phyloP scores from a whole-genome alignment of 2,888 invertebrate genomes.

The Asteroscopus sphinx region DNA sequence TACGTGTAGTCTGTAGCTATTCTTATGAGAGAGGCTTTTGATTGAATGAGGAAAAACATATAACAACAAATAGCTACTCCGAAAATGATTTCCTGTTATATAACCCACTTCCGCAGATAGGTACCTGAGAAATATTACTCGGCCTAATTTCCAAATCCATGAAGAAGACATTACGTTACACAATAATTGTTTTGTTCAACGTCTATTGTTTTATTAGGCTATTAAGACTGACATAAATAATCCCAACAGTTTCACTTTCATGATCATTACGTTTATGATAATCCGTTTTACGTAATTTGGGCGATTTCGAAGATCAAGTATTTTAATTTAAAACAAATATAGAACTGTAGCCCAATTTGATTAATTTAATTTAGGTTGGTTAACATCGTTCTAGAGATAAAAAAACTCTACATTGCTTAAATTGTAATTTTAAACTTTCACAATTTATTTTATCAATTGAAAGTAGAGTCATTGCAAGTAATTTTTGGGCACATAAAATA shows the following conservation, averaged over 20 bases:
- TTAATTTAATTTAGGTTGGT: no score
- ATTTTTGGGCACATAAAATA: constrained; percentile 38
- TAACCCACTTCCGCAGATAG: constrained; percentile 25
- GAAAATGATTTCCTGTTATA: constrained; percentile 33
- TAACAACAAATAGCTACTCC: constrained; percentile 33
- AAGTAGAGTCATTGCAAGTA: constrained; percentile 35
- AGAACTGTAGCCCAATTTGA: no score
- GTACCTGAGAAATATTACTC: constrained; percentile 43
- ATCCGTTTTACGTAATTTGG: no score
- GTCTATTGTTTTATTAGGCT: constrained; percentile 20
- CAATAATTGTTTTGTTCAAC: constrained; percentile 20
- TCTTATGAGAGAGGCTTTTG: constrained; percentile 28
- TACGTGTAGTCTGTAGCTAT: constrained; percentile 9
- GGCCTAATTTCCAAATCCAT: constrained; percentile 24
- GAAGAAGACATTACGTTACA: constrained; percentile 29
- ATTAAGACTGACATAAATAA: constrained; percentile 11
- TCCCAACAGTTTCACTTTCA: constrained; percentile 6
- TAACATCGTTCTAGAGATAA: no score
- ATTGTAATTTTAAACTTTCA: background rate
- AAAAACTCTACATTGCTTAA: background rate
- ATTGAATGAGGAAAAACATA: constrained; percentile 50
- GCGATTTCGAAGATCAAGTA: no score
- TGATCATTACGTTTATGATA: constrained; percentile 2
- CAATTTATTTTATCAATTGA: constrained; percentile 1
- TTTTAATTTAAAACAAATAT: no score